Conservation (phyloP, 1,140 invertebrate genomes). For the Drosophila ercepeae region DNA sequence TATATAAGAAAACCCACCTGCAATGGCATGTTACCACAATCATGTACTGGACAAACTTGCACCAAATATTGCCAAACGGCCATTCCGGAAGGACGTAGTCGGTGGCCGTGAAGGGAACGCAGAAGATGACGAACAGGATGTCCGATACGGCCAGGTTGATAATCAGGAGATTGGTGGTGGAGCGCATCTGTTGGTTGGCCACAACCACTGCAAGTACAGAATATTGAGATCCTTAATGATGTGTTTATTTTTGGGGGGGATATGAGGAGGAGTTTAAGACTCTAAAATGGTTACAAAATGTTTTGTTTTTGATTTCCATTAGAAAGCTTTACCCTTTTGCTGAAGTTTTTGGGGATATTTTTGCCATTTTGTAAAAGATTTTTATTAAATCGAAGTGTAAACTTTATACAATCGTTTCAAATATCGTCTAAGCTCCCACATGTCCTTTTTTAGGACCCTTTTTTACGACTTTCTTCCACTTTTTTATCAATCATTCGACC, state of each 20-base stretch:
- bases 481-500: too few relatives aligned
- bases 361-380: too few relatives aligned
- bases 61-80: constrained; percentile 96
- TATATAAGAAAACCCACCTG: constrained; percentile 89
- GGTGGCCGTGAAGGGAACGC: constrained; percentile 88
- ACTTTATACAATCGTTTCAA: too few relatives aligned
- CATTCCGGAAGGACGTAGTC: constrained; percentile 94
- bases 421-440: too few relatives aligned
- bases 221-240: background rate
- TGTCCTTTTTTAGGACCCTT: too few relatives aligned
- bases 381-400: too few relatives aligned
- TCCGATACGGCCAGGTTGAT: constrained; percentile 95
- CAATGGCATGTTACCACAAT: constrained; percentile 93
- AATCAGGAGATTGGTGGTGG: constrained; percentile 96
- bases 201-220: constrained; percentile 88
- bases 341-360: too few relatives aligned
- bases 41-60: constrained; percentile 93
- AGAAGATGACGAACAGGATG: constrained; percentile 97
- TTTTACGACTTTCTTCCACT: too few relatives aligned
- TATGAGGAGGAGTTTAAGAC: too few relatives aligned
- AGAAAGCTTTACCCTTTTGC: too few relatives aligned
- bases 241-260: background rate
- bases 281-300: too few relatives aligned
- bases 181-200: constrained; percentile 95
- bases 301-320: too few relatives aligned